Evolutionary conservation across 2,113 vertebrate species (phyloP), one percentile per base, ranked within the genome.

Genomic region (Pachyramphus minor): DNA sequence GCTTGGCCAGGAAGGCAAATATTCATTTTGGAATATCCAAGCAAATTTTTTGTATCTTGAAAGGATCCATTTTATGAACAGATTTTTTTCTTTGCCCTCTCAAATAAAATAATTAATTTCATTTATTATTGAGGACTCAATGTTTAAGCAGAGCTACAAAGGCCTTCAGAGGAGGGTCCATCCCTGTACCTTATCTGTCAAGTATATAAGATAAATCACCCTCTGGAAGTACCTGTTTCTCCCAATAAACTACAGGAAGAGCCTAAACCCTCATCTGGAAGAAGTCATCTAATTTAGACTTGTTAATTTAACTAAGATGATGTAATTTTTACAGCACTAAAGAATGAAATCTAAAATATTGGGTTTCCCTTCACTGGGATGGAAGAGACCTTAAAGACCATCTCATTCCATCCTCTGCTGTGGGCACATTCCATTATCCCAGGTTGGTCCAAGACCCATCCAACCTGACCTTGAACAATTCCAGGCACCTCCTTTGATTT

Each of bases 381-480:
- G 44, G 42, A 39, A 64, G 35, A 27, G 15, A 33, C 31, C 30
- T 60, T 3, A 3, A 53, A 72, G 24, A 55, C 47, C 30, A 35
- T 41, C 23, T 13, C 50, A 44, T 89, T 74, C 52, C 52, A 58
- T 1, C 2, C 8, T 9, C 11, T 31, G 13, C 24, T 67, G 22
- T 31, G 25, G 21, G 22, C 12, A 39, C 0, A 7, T 74, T 28
- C 16, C 1, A 0, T 10, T 15, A 12, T 0, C 1, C 45, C 62
- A 60, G 16, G 25, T 14, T 58, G 14, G 3, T 80, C 67, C 42
- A 42, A 64, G 4, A 9, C 44, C 39, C 1, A 0, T 22, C 71
- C 47, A 83, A 2, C 17, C 16, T 41, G 62, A 4, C 20, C 47
- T 23, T 47, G n/a, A 31, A 31, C 14, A 0, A 14, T 83, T 55